Evolutionary conservation across 2,797 vertebrate species (phyloP), one percentile per base, ranked within the genome.

Genomic region (Tadarida brasiliensis): DNA sequence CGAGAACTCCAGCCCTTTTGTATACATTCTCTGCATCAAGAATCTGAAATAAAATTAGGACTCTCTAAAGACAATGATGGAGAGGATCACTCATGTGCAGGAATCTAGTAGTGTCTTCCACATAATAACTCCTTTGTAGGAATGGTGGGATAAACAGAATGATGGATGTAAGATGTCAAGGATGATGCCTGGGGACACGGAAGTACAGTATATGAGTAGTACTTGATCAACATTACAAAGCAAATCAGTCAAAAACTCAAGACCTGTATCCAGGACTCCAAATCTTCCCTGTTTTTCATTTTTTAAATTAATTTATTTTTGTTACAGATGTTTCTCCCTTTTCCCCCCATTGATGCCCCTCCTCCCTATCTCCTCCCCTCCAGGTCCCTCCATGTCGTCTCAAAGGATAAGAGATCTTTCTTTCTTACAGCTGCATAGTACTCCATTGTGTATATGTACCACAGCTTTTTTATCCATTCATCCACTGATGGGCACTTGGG

Each of bases 11-110:
- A 90, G 15, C 73, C 87, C 67, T 65, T 68, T 44, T 84, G 44
- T 39, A 11, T 61, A 59, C 24, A 59, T 84, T 84, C 26, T n/a
- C 4, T 56, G 56, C 12, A 77, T 67, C 6, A 61, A 20, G 49
- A 85, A 67, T 3, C 33, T 81, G 59, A 85, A 70, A 84, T 93
- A 44, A 94, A 87, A 91, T 28, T 84, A 17, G 51, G 22, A 24
- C 16, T 77, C 24, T 90, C 33, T 76, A 81, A 56, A 12, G 56
- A 10, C 35, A 47, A 94, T 78, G 19, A 94, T 78, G 16, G 26
- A 84, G 7, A 76, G 3, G 83, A 87, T 47, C 67, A 24, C 47
- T 68, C 47, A 76, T 47, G 20, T 85, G 61, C 57, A 33, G n/a
- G 24, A 76, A 71, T 91, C 16, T 82, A 65, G 71, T 9, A 39